A percentile compares a stretch with the other conserved stretches of the same genome.
phyloP scores from a whole-genome alignment of 2,888 invertebrate species.

The Phyllotreta cruciferae region DNA sequence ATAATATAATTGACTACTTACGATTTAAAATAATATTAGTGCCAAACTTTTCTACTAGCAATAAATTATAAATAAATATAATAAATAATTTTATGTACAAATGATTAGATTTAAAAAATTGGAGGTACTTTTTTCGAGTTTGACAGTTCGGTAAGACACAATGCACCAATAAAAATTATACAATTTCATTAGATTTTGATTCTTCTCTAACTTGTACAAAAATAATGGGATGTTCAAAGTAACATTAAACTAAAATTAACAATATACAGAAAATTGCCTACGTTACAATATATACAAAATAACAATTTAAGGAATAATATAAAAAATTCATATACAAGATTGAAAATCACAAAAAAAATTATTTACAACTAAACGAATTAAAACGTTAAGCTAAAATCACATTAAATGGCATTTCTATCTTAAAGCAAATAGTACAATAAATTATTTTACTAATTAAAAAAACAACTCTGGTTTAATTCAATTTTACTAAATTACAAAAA shows the following conservation, averaged over 20 bases:
- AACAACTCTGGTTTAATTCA: constrained; percentile 12
- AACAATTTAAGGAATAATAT: constrained; percentile 39
- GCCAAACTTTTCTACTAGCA: constrained; percentile 14
- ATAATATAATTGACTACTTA: constrained; percentile 20
- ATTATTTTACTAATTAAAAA: constrained; percentile 8
- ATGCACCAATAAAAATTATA: constrained; percentile 25
- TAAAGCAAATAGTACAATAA: constrained; percentile 22
- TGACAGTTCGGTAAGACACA: constrained; percentile 20
- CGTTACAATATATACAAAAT: constrained; percentile 43
- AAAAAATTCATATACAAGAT: constrained; percentile 35
- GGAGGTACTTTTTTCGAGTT: constrained; percentile 18
- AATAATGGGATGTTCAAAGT: constrained; percentile 30
- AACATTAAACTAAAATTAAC: constrained; percentile 24
- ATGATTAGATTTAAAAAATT: constrained; percentile 9
- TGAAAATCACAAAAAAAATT: constrained; percentile 29
- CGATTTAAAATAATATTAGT: constrained; percentile 22
- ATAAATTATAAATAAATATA: constrained; percentile 25
- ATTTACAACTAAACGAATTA: constrained; percentile 35
- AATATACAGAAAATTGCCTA: constrained; percentile 32
- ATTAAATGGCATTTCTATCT: constrained; percentile 34
- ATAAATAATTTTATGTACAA: constrained; percentile 27
- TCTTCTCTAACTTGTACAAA: constrained; percentile 22
- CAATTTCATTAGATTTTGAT: constrained; percentile 25
- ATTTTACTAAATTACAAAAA: constrained; percentile 16
- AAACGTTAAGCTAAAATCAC: constrained; percentile 36